Evolutionary conservation across 2,113 vertebrate species (phyloP).

Genomic region (Oncorhynchus mykiss): DNA sequence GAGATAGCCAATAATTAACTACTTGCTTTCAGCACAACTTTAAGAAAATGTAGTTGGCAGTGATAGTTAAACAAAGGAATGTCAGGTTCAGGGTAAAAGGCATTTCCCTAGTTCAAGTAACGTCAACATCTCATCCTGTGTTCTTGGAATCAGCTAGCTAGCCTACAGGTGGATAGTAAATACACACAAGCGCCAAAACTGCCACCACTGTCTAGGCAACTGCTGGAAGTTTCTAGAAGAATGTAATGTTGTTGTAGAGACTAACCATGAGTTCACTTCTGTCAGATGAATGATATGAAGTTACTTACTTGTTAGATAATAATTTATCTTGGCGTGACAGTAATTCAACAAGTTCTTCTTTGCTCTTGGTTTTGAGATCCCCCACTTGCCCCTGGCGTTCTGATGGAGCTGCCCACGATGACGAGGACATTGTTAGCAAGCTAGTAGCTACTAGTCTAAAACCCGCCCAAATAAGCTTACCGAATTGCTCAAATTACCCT

Average conservation of each 20-base stretch:
- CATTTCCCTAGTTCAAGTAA: too few species aligned
- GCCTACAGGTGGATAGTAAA: too few species aligned
- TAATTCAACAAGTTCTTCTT: slow-evolving; percentile 82
- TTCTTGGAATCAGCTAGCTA: too few species aligned
- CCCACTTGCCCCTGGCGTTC: slow-evolving; percentile 68
- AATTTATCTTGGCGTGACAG: slow-evolving; percentile 84
- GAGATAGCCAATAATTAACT: not conserved
- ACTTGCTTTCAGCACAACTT: too few species aligned
- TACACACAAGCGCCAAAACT: too few species aligned
- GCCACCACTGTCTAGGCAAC: too few species aligned
- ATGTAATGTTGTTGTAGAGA: too few species aligned
- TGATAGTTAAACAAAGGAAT: not conserved
- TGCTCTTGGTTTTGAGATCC: slow-evolving; percentile 69
- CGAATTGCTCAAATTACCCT: not conserved
- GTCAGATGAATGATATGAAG: not conserved
- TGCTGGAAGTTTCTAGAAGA: too few species aligned
- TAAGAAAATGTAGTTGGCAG: not conserved
- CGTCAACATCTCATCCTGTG: too few species aligned
- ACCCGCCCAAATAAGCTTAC: not conserved
- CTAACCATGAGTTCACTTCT: not conserved
- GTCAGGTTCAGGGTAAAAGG: too few species aligned
- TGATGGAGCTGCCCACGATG: slow-evolving; percentile 43
- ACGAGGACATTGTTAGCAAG: slow-evolving; percentile 58
- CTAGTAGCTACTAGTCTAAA: not conserved
- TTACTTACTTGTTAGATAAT: slow-evolving; percentile 78